These are phyloP conservation scores for Buathra laborator DNA, from an alignment of 2,888 invertebrate species.

Conservation along the genomic window DNA sequence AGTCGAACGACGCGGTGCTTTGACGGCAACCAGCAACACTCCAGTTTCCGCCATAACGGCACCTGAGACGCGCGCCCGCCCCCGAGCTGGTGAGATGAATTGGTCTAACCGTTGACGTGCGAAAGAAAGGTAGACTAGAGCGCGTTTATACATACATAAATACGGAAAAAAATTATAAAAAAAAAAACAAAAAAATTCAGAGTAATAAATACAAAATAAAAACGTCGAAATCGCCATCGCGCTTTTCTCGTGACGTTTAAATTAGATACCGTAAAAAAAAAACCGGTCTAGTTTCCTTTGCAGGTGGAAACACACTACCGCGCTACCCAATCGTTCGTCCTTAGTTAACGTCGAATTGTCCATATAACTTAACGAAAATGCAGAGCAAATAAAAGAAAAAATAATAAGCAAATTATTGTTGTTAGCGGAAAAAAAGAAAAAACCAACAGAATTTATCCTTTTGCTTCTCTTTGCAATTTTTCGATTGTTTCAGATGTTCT, in stretches of 20 bases:
- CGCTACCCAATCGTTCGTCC: constrained; percentile 84
- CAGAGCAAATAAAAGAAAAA: constrained; percentile 71
- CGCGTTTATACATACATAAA: constrained; percentile 7
- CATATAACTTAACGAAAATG: constrained; percentile 80
- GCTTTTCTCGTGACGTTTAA: constrained; percentile 1
- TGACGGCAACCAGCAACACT: constrained; percentile 79
- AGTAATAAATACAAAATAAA: not conserved
- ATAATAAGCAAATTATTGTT: constrained; percentile 77
- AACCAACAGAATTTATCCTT: constrained; percentile 13
- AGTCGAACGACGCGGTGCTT: constrained; percentile 85
- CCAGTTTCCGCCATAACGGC: constrained; percentile 83
- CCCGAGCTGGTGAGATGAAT: constrained; percentile 82
- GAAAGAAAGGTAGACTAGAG: constrained; percentile 31
- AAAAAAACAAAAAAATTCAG: constrained; percentile 24
- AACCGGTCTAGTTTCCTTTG: constrained; percentile 70
- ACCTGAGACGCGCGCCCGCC: constrained; percentile 83
- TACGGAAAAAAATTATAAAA: not conserved
- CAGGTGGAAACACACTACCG: constrained; percentile 83
- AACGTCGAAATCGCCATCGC: not conserved
- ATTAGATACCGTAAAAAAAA: constrained; percentile 29
- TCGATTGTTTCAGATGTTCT: too few relatives aligned
- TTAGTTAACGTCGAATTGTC: constrained; percentile 84
- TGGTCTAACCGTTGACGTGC: constrained; percentile 64
- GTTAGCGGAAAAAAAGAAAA: constrained; percentile 78
- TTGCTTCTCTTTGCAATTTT: too few relatives aligned